Conservation (phyloP, 2,797 vertebrate species). For the Pangasius sanitwongsei region DNA sequence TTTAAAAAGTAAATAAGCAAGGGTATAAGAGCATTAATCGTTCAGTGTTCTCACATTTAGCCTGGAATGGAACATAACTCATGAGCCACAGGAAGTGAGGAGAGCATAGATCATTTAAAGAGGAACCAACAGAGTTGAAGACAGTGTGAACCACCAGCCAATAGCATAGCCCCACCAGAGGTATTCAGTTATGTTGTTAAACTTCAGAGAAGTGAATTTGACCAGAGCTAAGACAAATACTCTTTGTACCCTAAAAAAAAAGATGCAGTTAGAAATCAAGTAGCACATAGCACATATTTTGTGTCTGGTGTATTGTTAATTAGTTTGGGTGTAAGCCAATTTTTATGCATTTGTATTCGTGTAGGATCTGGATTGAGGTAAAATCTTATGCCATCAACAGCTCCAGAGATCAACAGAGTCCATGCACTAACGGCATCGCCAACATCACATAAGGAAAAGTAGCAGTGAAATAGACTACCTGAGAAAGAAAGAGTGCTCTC, state of each 20-base stretch:
- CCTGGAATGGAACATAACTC: conserved; percentile 58
- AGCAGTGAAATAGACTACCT: conserved; percentile 93
- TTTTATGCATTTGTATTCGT: conserved; percentile 42
- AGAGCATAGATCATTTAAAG: conserved; percentile 74
- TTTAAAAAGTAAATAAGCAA: neutral
- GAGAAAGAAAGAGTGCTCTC: neutral
- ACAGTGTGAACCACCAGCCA: conserved; percentile 80
- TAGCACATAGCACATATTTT: too few relatives aligned
- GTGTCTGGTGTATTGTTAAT: too few relatives aligned
- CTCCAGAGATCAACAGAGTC: conserved; percentile 76
- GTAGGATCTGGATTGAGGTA: conserved; percentile 93
- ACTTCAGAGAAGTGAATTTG: conserved; percentile 77
- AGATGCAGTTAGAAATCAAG: neutral
- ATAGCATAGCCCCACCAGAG: conserved; percentile 79
- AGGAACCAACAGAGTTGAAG: conserved; percentile 77
- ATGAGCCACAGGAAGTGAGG: conserved; percentile 69
- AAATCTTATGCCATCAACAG: conserved; percentile 87
- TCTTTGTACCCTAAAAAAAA: conserved; percentile 67
- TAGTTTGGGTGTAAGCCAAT: neutral
- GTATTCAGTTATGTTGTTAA: conserved; percentile 74
- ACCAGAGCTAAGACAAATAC: conserved; percentile 74
- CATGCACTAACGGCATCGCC: conserved; percentile 86
- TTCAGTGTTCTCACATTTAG: neutral
- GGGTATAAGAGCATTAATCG: neutral
- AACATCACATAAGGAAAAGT: conserved; percentile 95